phyloP scores from a whole-genome alignment of 2,888 invertebrate species.

The Cabera pusaria region DNA sequence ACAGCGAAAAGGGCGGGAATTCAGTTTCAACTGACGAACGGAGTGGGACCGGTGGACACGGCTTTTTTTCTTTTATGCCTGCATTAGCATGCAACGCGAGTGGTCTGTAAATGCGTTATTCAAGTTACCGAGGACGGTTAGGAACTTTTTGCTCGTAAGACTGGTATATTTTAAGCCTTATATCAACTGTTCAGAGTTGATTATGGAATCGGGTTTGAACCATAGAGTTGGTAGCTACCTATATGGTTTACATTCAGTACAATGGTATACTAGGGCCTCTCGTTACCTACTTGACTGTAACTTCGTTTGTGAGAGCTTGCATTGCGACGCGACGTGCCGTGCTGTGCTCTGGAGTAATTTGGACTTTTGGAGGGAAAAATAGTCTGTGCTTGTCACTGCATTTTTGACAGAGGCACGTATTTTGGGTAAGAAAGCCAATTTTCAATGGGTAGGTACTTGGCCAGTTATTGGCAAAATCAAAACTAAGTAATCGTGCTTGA shows the following conservation, averaged over 20 bases:
- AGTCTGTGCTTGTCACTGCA: too few relatives aligned
- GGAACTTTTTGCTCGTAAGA: conserved; percentile 17
- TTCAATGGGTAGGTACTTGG: too few relatives aligned
- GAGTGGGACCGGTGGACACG: conserved; percentile 38
- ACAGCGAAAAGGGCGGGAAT: conserved; percentile 39
- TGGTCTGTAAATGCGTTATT: conserved; percentile 68
- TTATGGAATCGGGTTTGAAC: conserved; percentile 5
- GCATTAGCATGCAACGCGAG: conserved; percentile 72
- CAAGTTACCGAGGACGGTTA: conserved; percentile 37
- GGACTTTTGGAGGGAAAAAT: conserved; percentile 18
- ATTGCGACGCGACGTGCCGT: conserved; percentile 33
- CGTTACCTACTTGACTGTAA: conserved; percentile 82
- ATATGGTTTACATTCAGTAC: conserved; percentile 32
- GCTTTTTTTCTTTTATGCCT: conserved; percentile 39
- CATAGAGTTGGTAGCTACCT: conserved; percentile 1
- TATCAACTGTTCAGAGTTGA: conserved; percentile 8
- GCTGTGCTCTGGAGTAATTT: conserved; percentile 30
- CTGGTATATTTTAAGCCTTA: conserved; percentile 9
- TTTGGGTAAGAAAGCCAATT: too few relatives aligned
- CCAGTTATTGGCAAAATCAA: too few relatives aligned
- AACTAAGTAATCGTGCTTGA: too few relatives aligned
- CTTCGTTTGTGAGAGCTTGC: conserved; percentile 73
- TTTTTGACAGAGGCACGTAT: too few relatives aligned
- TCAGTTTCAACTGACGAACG: conserved; percentile 50
- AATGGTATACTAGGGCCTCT: conserved; percentile 69